Percentiles rank a stretch among this genome's conserved stretches.
phyloP scores from a whole-genome alignment of 2,888 invertebrate genomes.

The Pemphredon lugubris region DNA sequence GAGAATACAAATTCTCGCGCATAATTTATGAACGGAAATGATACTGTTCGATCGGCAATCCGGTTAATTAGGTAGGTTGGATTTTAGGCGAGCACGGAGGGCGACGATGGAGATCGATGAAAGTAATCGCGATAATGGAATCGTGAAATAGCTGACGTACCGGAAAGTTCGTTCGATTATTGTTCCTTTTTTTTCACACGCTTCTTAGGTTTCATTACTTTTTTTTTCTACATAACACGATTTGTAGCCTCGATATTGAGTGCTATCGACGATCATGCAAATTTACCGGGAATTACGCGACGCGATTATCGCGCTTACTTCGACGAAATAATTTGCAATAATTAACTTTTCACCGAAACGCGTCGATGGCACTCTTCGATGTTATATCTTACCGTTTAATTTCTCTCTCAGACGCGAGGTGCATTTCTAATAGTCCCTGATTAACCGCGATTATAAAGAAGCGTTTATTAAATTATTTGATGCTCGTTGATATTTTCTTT shows the following conservation, averaged over 20 bases:
- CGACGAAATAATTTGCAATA: not conserved
- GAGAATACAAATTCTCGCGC: not conserved
- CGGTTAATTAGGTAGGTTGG: not conserved
- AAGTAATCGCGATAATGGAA: slow-evolving; percentile 21
- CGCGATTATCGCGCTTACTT: not conserved
- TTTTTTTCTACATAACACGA: not conserved
- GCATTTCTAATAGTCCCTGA: slow-evolving; percentile 13
- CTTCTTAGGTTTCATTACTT: slow-evolving; percentile 10
- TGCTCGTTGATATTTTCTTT: no score
- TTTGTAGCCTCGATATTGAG: slow-evolving; percentile 1
- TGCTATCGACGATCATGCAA: slow-evolving; percentile 26
- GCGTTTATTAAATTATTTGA: no score
- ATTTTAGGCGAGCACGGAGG: not conserved
- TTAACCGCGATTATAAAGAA: not conserved
- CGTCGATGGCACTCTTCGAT: slow-evolving; percentile 38
- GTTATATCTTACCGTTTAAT: slow-evolving; percentile 32
- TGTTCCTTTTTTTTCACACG: slow-evolving; percentile 5
- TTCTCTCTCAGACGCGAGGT: slow-evolving; percentile 36
- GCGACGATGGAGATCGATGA: slow-evolving; percentile 30
- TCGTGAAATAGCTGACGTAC: slow-evolving; percentile 31
- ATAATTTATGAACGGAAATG: not conserved
- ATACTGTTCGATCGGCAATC: no score
- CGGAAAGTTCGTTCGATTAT: slow-evolving; percentile 16
- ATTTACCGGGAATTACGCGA: not conserved
- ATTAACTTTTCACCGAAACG: not conserved